Percentiles rank a stretch among this genome's conserved stretches.
Conservation (phyloP, 2,113 vertebrate species). For the Apteryx owenii region DNA sequence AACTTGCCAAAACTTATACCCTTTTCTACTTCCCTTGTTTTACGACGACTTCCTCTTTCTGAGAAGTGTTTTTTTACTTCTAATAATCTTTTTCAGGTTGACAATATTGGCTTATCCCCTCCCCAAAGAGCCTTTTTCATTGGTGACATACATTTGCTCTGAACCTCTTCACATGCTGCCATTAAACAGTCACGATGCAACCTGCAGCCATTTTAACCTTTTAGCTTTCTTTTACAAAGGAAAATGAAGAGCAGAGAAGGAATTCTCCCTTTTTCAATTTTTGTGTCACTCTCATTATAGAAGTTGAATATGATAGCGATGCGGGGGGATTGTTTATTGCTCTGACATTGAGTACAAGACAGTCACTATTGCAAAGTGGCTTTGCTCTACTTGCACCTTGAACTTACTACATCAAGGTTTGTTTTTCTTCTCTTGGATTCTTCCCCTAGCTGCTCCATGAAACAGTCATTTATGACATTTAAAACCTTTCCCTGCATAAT, state of each 20-base stretch:
- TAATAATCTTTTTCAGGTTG: neutral
- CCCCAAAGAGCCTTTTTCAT: neutral
- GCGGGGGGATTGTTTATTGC: neutral
- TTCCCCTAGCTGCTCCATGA: neutral
- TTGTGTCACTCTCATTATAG: neutral
- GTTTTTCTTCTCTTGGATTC: neutral
- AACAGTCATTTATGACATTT: rapidly evolving
- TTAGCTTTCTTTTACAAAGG: neutral
- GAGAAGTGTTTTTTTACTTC: neutral
- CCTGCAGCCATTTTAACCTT: neutral
- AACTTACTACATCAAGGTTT: neutral
- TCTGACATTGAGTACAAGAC: neutral
- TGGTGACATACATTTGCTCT: neutral
- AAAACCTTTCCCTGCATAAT: neutral
- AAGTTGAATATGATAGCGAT: neutral
- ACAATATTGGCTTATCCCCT: neutral
- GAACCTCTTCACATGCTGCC: neutral
- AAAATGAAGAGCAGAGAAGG: neutral
- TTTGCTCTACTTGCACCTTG: neutral
- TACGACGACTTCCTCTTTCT: neutral
- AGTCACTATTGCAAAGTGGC: rapidly evolving
- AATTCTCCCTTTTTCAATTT: neutral
- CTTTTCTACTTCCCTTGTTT: neutral
- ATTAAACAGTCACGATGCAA: rapidly evolving
- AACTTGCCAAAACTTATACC: neutral